Evolutionary conservation across 2,113 vertebrate species (phyloP).

Genomic region (Casuarius casuarius): DNA sequence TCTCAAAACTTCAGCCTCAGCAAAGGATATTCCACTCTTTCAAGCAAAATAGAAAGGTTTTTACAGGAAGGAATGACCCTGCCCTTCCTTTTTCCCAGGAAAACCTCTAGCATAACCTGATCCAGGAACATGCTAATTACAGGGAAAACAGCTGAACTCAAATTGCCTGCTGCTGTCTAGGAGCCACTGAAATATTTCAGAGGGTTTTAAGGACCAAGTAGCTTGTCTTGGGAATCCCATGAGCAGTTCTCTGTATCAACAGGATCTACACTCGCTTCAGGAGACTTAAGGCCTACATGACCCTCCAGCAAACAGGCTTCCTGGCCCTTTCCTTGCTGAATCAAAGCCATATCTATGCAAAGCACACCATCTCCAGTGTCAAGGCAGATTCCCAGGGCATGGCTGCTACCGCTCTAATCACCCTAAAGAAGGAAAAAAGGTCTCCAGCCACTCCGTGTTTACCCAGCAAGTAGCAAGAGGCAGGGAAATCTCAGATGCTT

Average conservation of each 20-base stretch:
- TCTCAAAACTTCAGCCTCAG: background rate
- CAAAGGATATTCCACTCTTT: background rate
- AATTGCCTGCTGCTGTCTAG: background rate
- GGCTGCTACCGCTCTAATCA: background rate
- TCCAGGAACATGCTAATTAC: background rate
- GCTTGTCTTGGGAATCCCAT: background rate
- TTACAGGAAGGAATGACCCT: background rate
- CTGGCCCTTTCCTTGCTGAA: background rate
- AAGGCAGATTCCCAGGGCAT: background rate
- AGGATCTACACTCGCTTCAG: background rate
- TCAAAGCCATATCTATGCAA: background rate
- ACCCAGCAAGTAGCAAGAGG: background rate
- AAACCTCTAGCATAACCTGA: background rate
- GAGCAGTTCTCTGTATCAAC: background rate
- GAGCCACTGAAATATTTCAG: background rate
- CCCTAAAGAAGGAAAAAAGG: too few relatives aligned
- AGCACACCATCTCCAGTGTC: background rate
- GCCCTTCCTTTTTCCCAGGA: background rate
- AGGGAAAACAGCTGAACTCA: background rate
- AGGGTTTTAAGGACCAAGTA: accelerated
- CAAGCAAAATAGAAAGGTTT: background rate
- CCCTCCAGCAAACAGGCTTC: background rate
- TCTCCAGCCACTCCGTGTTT: background rate
- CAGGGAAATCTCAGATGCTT: background rate
- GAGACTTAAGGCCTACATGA: background rate